Base-by-base conservation (phyloP, 2,888 invertebrate species). In the Latheticus oryzae region DNA sequence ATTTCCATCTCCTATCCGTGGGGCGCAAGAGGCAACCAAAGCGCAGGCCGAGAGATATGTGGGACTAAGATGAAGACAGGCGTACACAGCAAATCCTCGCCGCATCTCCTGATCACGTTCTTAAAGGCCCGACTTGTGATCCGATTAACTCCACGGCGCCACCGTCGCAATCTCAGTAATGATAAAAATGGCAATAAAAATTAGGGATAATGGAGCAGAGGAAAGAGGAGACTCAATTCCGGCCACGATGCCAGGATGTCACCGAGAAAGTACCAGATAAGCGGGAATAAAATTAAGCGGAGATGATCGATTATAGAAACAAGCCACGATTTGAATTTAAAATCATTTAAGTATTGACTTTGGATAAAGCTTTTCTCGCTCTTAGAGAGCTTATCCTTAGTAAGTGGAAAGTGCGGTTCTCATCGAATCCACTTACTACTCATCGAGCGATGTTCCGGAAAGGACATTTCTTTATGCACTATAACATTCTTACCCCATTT, bases 281-380 rank as follows among this genome's bases (percentile, higher is more conserved):
- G 70, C 67, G 81, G 80, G 83, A 84, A 84, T 84, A 83, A 84
- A 85, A 85, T 85, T 84, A 84, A 82, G 82, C 80, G 80, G 80
- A 83, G 83, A 84, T 84, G 83, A 85, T 85, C 84, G 83, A 84
- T 85, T 84, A 84, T 83, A 73, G 69, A 66, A 69, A 70, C 71
- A 68, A 68, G 68, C 60, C 82, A 53, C 63, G 62, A 75, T 76
- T 76, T 77, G 71, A 77, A 76, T 77, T 76, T 76, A 73, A 75
- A 75, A 76, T 75, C 68, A 76, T 74, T 73, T 70, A 66, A 66
- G 66, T 73, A 74, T 75, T 73, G 72, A 71, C 62, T 70, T 70
- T 70, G 67, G 71, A 70, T 83, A 62, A 69, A 67, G 68, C 69
- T 72, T 70, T 71, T 66, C 63, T 40, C 60, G 62, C 66, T 68